Percentiles rank a stretch among this genome's conserved stretches.
These are phyloP conservation scores for Cephonodes hylas DNA, from an alignment of 2,888 invertebrate species.

Conservation along the genomic window DNA sequence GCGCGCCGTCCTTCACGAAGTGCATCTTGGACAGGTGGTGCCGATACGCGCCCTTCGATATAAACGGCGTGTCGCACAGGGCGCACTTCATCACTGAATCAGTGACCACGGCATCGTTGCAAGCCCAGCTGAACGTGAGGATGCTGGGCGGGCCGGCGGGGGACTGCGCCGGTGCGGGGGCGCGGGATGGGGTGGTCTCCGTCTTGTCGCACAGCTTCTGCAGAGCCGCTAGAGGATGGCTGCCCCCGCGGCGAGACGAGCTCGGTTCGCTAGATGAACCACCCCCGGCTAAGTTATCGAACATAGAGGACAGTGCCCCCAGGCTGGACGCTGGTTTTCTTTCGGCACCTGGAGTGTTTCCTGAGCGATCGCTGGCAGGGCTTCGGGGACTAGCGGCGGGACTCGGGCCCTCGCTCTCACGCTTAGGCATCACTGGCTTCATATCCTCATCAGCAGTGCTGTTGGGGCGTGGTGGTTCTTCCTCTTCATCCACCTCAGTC, in stretches of 20 bases:
- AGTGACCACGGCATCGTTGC: constrained; percentile 94
- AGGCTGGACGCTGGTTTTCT: constrained; percentile 85
- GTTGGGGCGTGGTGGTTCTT: constrained; percentile 72
- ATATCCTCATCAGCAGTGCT: constrained; percentile 65
- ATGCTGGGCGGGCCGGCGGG: constrained; percentile 90
- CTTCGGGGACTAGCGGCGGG: constrained; percentile 85
- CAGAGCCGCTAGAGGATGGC: constrained; percentile 95
- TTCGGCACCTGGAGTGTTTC: constrained; percentile 85
- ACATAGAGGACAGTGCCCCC: constrained; percentile 94
- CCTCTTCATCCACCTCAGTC: constrained; percentile 83
- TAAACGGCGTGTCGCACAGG: constrained; percentile 96
- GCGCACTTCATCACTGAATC: constrained; percentile 97
- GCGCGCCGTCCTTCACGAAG: constrained; percentile 94
- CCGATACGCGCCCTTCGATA: constrained; percentile 97
- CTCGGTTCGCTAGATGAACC: constrained; percentile 70
- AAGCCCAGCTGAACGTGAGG: constrained; percentile 96
- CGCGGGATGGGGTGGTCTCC: constrained; percentile 86
- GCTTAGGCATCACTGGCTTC: constrained; percentile 68
- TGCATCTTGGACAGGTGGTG: constrained; percentile 98
- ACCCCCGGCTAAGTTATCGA: constrained; percentile 89
- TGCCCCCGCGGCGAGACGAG: constrained; percentile 84
- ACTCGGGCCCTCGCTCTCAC: constrained; percentile 79
- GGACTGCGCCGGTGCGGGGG: constrained; percentile 75
- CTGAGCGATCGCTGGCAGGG: constrained; percentile 90
- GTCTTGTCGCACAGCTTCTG: constrained; percentile 98